Evolutionary conservation across 2,888 invertebrate genomes (phyloP).

Genomic region (Lochmaea crataegi): DNA sequence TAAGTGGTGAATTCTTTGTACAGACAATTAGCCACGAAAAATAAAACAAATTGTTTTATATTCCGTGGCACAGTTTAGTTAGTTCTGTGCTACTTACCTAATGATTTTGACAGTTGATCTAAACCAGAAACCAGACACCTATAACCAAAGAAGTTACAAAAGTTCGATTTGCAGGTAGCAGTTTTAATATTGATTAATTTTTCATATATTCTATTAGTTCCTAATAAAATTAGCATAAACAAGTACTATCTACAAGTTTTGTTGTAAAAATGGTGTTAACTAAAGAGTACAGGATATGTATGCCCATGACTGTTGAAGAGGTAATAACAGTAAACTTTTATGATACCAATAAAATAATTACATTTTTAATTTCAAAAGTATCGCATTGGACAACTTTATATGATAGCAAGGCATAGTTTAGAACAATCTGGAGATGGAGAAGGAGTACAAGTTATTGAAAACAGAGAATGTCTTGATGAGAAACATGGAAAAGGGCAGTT

Average conservation of each 20-base stretch:
- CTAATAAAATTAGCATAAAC: neutral
- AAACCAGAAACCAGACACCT: too few relatives aligned
- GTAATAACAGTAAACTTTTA: conserved; percentile 66
- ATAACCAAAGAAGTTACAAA: neutral
- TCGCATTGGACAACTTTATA: conserved; percentile 90
- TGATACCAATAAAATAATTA: conserved; percentile 24
- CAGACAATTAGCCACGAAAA: too few relatives aligned
- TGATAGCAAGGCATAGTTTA: conserved; percentile 93
- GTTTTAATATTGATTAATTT: neutral
- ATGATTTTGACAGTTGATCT: neutral
- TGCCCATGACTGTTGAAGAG: conserved; percentile 93
- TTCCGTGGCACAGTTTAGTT: too few relatives aligned
- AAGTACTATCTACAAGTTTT: neutral
- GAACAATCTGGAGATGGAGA: conserved; percentile 92
- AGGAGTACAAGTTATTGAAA: conserved; percentile 91
- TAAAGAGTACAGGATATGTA: conserved; percentile 91
- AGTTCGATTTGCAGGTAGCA: neutral
- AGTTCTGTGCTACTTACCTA: too few relatives aligned
- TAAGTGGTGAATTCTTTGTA: too few relatives aligned
- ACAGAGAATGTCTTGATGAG: conserved; percentile 82
- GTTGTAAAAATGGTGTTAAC: conserved; percentile 78
- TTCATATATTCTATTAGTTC: neutral
- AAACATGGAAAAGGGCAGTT: conserved; percentile 86
- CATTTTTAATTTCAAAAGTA: conserved; percentile 72
- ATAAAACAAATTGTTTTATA: too few relatives aligned